Evolutionary conservation across 2,113 vertebrate species (phyloP), one percentile per base, ranked within the genome.

Genomic region (Chaenocephalus aceratus): DNA sequence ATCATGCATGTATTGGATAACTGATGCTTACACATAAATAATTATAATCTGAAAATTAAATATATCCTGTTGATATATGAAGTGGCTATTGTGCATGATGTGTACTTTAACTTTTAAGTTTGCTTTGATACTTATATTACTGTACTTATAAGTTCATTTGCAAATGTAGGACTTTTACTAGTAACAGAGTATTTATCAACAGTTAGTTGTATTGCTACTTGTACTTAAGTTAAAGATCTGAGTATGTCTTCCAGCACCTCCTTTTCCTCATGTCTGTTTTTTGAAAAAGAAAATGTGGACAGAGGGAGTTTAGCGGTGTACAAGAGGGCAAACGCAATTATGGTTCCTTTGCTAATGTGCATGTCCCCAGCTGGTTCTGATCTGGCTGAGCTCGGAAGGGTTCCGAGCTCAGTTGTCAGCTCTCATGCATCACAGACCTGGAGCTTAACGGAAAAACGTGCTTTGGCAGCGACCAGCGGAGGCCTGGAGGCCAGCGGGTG

Each of bases 331-430:
- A 86, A 88, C 53, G 86, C 85, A 94, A 94, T 93, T 93, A 93
- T 92, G 90, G 93, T 75, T 86, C 82, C 63, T 72, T 82, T 81
- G 82, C 90, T 93, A 93, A 92, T 90, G 91, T 91, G 81, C 85
- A 52, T 66, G 83, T 88, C 81, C 91, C 85, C 94, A 94, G 93
- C 93, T 94, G 93, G 91, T 92, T 93, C 75, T 91, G 90, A 94
- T 95, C 92, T 85, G 80, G 77, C 79, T 54, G 79, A 6, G 61
- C 87, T 88, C 85, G 71, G 65, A 86, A 84, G 88, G 81, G 84
- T 86, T 84, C 60, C 80, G 12, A 58, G 88, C 83, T 85, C 86
- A 84, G 62, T 90, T 95, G 94, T 95, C 94, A 94, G 88, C 86
- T 93, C 89, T 90, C 88, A 95, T 94, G 93, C 92, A 90, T 94